phyloP scores from a whole-genome alignment of 2,888 invertebrate species.

The Stenchaetothrips biformis region DNA sequence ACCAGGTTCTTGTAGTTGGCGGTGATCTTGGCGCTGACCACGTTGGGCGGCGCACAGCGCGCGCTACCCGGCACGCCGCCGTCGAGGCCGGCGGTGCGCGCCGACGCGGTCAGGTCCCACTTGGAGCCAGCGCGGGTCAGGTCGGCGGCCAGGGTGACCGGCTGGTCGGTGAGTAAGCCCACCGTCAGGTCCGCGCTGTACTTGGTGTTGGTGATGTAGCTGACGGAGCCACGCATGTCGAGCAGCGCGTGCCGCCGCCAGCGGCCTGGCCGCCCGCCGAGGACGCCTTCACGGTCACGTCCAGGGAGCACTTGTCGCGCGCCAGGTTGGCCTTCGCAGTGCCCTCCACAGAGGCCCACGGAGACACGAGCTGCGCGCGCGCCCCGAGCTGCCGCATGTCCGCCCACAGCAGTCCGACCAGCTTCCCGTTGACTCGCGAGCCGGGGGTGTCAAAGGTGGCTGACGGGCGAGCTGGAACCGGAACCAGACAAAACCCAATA shows the following conservation, averaged over 20 bases:
- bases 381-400: conserved; percentile 36
- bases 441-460: conserved; percentile 47
- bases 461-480: not conserved
- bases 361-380: conserved; percentile 40
- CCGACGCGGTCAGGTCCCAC: conserved; percentile 2
- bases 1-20: conserved; percentile 40
- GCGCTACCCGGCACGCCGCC: conserved; percentile 36
- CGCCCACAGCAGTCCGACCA: conserved; percentile 42
- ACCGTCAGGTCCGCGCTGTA: conserved; percentile 41
- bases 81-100: conserved; percentile 36
- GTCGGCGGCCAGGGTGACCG: conserved; percentile 42
- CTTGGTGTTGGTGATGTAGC: conserved; percentile 40
- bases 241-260: conserved; percentile 30
- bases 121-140: conserved; percentile 11
- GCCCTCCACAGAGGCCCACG: conserved; percentile 43
- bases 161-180: conserved; percentile 41
- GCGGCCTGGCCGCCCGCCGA: conserved; percentile 30
- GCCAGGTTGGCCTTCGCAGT: conserved; percentile 40
- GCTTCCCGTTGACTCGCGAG: conserved; percentile 45
- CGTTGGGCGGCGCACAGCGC: conserved; percentile 32
- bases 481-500: not conserved
- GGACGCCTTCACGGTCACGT: conserved; percentile 34
- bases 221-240: conserved; percentile 39
- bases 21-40: conserved; percentile 39
- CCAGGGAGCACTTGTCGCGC: conserved; percentile 35